Percentiles rank a stretch among this genome's conserved stretches.
Conservation (phyloP, 2,797 vertebrate genomes). For the Xenops minutus region DNA sequence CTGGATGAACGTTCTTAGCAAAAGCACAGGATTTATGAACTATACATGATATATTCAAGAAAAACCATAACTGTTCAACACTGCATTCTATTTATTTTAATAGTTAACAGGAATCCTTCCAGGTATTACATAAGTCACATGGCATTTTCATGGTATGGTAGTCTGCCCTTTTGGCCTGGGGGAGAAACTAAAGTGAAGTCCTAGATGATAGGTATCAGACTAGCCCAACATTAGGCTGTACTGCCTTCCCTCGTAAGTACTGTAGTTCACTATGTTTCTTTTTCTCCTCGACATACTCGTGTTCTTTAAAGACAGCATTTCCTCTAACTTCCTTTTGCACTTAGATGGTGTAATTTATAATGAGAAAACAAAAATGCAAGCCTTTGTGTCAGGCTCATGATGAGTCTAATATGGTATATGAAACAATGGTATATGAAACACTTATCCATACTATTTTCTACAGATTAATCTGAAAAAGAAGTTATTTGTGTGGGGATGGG, state of each 20-base stretch:
- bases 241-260: neutral
- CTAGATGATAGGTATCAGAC: neutral
- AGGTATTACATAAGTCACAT: neutral
- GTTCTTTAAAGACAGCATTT: neutral
- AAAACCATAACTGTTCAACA: neutral
- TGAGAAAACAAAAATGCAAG: neutral
- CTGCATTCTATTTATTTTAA: neutral
- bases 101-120: neutral
- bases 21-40: neutral
- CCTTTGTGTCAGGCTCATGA: neutral
- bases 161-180: neutral
- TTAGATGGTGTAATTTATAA: neutral
- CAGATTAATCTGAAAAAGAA: neutral
- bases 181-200: neutral
- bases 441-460: neutral
- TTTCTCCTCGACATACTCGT: accelerated
- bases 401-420: neutral
- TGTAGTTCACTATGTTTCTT: neutral
- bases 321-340: neutral
- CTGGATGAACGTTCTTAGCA: neutral
- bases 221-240: neutral
- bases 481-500: neutral
- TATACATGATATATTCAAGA: neutral
- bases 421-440: neutral
- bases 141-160: neutral